A percentile compares a stretch with the other conserved stretches of the same genome.
Evolutionary conservation across 2,113 vertebrate species (phyloP).

Genomic region (Phyllostomus hastatus): DNA sequence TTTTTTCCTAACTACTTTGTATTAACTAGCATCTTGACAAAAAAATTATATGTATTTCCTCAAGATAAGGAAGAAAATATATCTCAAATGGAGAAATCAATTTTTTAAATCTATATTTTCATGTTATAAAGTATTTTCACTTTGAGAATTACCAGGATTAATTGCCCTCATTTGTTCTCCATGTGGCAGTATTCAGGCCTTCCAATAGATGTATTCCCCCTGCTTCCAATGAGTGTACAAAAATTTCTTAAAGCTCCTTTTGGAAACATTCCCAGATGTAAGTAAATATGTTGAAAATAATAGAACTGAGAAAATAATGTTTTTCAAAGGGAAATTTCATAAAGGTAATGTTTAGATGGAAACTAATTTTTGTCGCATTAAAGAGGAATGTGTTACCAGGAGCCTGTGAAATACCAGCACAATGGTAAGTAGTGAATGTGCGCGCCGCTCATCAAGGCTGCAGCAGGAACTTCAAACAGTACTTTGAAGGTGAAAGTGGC

Average conservation of each 20-base stretch:
- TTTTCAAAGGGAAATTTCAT: conserved; percentile 30
- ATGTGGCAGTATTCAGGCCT: conserved; percentile 11
- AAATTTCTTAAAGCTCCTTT: conserved; percentile 45
- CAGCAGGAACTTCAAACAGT: conserved; percentile 24
- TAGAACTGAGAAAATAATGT: conserved; percentile 35
- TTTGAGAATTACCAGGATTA: conserved; percentile 63
- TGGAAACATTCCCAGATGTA: conserved; percentile 60
- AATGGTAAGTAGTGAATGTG: neutral
- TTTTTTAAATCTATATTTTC: conserved; percentile 52
- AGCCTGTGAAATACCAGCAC: neutral
- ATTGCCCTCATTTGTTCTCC: conserved; percentile 51
- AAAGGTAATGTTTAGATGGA: neutral
- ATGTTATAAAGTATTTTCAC: conserved; percentile 58
- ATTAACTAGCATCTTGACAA: conserved; percentile 38
- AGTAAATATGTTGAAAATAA: conserved; percentile 62
- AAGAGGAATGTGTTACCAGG: neutral
- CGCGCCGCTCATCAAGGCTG: neutral
- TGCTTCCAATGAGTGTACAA: neutral
- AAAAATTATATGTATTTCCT: neutral
- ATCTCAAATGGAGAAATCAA: conserved; percentile 51
- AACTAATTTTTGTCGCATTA: conserved; percentile 40
- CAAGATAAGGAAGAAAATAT: neutral
- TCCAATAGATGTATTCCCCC: neutral
- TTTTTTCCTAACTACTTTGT: conserved; percentile 30
- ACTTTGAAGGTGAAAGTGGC: conserved; percentile 37